These are phyloP conservation scores for Dendrolimus houi DNA, from an alignment of 2,888 invertebrate species.

Conservation along the genomic window DNA sequence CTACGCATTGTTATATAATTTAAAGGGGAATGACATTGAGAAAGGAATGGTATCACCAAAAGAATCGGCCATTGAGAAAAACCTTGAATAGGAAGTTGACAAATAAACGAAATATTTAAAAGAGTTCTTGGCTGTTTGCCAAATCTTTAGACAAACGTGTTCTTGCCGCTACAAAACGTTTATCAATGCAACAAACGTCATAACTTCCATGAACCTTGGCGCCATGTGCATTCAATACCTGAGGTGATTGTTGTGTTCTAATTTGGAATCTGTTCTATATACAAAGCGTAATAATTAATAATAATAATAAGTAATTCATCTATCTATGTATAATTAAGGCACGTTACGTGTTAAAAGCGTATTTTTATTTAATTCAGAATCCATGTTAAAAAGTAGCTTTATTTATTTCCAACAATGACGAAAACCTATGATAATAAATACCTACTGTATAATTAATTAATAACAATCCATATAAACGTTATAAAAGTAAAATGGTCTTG, in stretches of 20 bases:
- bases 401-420: too few species aligned
- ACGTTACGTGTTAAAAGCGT: neutral
- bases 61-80: conserved; percentile 39
- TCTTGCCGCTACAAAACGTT: conserved; percentile 9
- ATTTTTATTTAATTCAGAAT: too few species aligned
- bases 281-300: neutral
- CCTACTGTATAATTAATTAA: too few species aligned
- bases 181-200: conserved; percentile 13
- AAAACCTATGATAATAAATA: too few species aligned
- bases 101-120: conserved; percentile 50
- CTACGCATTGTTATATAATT: neutral
- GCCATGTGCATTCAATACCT: conserved; percentile 11
- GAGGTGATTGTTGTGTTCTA: neutral
- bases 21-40: conserved; percentile 45
- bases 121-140: conserved; percentile 52
- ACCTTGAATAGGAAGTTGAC: conserved; percentile 59
- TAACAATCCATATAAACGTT: too few species aligned
- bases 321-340: conserved; percentile 9
- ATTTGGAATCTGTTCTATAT: neutral
- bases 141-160: conserved; percentile 16
- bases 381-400: too few species aligned
- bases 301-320: neutral
- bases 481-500: too few species aligned
- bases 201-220: conserved; percentile 4
- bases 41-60: conserved; percentile 15